Conservation (phyloP, 1,140 invertebrate species). For the Aleiodes sp. region DNA sequence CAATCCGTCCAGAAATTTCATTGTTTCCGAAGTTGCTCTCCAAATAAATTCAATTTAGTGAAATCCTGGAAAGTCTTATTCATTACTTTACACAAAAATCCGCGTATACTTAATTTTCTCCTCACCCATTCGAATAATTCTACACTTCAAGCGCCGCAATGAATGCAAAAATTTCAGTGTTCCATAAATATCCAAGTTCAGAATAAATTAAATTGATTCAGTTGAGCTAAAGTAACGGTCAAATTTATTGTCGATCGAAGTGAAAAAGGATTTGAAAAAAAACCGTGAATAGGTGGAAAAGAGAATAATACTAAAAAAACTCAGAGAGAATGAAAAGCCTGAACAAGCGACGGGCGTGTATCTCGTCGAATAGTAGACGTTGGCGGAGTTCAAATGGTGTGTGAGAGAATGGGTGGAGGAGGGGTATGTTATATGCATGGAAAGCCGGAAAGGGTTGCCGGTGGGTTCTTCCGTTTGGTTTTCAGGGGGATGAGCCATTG, state of each 20-base stretch:
- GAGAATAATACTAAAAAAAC: conserved; percentile 3
- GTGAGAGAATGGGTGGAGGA: background rate
- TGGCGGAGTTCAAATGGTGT: background rate
- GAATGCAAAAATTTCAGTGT: too few relatives aligned
- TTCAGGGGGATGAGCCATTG: background rate
- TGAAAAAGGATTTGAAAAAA: background rate
- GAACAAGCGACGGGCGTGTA: conserved; percentile 19
- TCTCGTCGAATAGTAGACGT: background rate
- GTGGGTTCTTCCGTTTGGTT: background rate
- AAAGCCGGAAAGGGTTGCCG: conserved; percentile 10
- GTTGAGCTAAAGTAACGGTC: background rate
- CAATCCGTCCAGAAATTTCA: too few relatives aligned
- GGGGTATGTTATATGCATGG: background rate
- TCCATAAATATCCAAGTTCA: too few relatives aligned
- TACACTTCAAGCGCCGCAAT: too few relatives aligned
- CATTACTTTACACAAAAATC: too few relatives aligned
- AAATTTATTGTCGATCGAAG: background rate
- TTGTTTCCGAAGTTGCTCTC: too few relatives aligned
- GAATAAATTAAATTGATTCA: background rate
- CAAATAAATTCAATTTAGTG: too few relatives aligned
- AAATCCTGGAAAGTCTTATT: too few relatives aligned
- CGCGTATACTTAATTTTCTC: too few relatives aligned
- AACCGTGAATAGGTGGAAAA: background rate
- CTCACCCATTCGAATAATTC: too few relatives aligned
- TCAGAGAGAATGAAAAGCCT: background rate